Evolutionary conservation across 2,888 invertebrate genomes (phyloP).

Genomic region (Eubasilissa splendida): DNA sequence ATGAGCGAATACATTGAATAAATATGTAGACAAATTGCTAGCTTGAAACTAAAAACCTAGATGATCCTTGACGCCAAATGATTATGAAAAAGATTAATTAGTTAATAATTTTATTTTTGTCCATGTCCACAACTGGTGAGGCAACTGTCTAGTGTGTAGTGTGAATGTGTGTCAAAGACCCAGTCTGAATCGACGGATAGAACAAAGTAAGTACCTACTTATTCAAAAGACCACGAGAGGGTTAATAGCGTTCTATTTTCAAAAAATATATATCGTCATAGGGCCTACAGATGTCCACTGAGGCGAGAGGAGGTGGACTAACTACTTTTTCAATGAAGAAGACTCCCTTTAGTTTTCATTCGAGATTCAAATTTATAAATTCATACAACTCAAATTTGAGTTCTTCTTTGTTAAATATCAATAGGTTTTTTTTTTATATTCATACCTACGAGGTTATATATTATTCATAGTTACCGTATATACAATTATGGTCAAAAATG

Average conservation of each 20-base stretch:
- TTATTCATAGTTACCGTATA: too few relatives aligned
- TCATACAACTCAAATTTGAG: not conserved
- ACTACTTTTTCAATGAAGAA: slow-evolving; percentile 14
- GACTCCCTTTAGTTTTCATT: slow-evolving; percentile 8
- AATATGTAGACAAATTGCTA: too few relatives aligned
- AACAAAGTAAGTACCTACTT: slow-evolving; percentile 16
- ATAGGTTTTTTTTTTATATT: too few relatives aligned
- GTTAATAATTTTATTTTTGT: too few relatives aligned
- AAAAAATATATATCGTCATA: slow-evolving; percentile 22
- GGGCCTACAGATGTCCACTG: slow-evolving; percentile 31
- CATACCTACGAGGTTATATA: too few relatives aligned
- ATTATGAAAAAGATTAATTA: too few relatives aligned
- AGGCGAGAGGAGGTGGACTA: slow-evolving; percentile 21
- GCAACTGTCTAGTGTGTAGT: not conserved
- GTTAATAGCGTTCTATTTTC: not conserved
- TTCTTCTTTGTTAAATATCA: slow-evolving; percentile 6
- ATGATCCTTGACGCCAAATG: too few relatives aligned
- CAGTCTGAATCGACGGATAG: slow-evolving; percentile 24
- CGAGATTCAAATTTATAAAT: slow-evolving; percentile 25
- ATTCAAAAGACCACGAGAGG: slow-evolving; percentile 20
- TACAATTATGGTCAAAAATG: too few relatives aligned
- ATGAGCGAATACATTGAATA: too few relatives aligned
- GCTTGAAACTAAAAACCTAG: too few relatives aligned
- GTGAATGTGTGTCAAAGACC: slow-evolving; percentile 26
- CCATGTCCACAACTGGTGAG: too few relatives aligned